Percentiles rank a stretch among this genome's conserved stretches.
These are phyloP conservation scores for Platycercus adscitus DNA, from an alignment of 2,113 vertebrate genomes.

Conservation along the genomic window DNA sequence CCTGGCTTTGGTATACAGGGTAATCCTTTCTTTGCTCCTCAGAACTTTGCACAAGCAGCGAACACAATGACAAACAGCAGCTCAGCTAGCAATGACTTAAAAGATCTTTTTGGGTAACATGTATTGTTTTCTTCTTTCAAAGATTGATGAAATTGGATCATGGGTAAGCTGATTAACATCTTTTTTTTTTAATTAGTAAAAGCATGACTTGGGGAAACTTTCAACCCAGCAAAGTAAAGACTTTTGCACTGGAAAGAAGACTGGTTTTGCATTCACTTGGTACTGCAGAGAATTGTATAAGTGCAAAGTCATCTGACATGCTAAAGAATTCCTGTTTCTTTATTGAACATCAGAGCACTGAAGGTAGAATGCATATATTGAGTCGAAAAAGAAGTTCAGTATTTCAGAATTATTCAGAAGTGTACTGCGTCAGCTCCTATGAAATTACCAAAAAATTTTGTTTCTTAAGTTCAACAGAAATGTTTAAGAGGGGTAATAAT, in stretches of 20 bases:
- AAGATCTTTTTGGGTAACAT: conserved; percentile 94
- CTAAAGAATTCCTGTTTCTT: background rate
- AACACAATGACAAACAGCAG: conserved; percentile 84
- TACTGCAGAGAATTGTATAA: conserved; percentile 8
- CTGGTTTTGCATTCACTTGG: conserved; percentile 23
- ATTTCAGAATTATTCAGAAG: background rate
- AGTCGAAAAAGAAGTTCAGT: background rate
- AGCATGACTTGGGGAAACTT: conserved; percentile 46
- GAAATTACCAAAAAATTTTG: background rate
- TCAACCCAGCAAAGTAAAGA: conserved; percentile 15
- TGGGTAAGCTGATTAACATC: conserved; percentile 70
- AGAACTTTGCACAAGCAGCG: conserved; percentile 90
- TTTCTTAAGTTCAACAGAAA: background rate
- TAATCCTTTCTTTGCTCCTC: conserved; percentile 96
- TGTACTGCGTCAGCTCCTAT: background rate
- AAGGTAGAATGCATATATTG: background rate
- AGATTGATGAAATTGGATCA: conserved; percentile 50
- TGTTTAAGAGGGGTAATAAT: background rate
- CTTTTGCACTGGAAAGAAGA: conserved; percentile 31
- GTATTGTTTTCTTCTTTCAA: conserved; percentile 24
- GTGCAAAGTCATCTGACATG: background rate
- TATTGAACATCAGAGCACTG: background rate
- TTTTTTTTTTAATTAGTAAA: conserved; percentile 38
- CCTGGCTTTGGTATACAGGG: conserved; percentile 90
- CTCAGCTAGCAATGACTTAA: conserved; percentile 93